Conservation (phyloP, 2,113 vertebrate species). For the Onychorhynchus coronatus region DNA sequence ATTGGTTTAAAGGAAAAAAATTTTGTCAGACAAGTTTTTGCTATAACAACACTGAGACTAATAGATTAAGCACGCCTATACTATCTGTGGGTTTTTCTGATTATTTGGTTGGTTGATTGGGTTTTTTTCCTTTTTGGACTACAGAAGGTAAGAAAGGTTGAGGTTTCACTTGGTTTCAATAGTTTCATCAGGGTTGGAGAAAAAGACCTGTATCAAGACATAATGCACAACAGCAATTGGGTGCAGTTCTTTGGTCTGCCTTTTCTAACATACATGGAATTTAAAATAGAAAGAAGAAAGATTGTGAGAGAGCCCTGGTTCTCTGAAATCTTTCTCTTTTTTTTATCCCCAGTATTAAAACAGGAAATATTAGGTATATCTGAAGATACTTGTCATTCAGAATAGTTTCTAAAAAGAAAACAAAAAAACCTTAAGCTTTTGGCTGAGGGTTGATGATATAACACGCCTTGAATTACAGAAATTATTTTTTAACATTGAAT, state of each 20-base stretch:
- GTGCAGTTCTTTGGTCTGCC: fast-evolving
- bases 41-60: neutral
- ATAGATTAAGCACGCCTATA: neutral
- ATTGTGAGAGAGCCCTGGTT: neutral
- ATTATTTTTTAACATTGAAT: neutral
- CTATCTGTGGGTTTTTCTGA: neutral
- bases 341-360: neutral
- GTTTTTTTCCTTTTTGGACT: neutral
- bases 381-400: neutral
- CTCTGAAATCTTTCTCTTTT: neutral
- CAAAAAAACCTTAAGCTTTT: fast-evolving
- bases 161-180: neutral
- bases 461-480: neutral
- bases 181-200: neutral
- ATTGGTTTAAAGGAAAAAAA: neutral
- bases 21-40: neutral
- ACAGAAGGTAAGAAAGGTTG: neutral
- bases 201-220: neutral
- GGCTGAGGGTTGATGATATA: neutral
- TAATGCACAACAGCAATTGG: neutral
- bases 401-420: neutral
- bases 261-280: neutral
- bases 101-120: neutral
- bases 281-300: neutral
- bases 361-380: neutral